Base-by-base conservation (phyloP, 2,797 vertebrate species). In the Anguilla marmorata region DNA sequence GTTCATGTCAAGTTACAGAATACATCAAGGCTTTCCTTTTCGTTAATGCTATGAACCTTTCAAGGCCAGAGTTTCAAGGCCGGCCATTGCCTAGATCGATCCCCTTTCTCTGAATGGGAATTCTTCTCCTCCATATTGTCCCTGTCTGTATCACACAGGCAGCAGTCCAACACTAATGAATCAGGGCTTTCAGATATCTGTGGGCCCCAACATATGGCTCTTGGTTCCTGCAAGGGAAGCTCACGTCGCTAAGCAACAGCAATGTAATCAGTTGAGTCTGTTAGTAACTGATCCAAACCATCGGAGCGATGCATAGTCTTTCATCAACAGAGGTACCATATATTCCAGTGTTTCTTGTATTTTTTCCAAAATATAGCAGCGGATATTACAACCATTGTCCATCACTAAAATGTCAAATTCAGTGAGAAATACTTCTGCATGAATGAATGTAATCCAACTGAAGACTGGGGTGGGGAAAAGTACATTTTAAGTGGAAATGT, bases 161-260 rank as follows among this genome's bases (percentile, higher is more conserved):
- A n/a, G 41, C 33, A 82, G 41, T 24, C 79, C 79, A 82, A 9
- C 45, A n/a, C 41, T 82, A 82, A 82, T 82, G 79, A 48, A 82
- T 48, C 41, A 80, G 7, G 41, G 37, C 76, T 45, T 80, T 80
- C 16, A 24, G 5, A n/a, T 50, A 45, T 48, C 79, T n/a, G 21
- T 50, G 41, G 24, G 19, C 79, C 33, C 16, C 76, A 21, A 3
- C 6, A 33, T 82, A n/a, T n/a, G 14, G 79, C 21, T 50, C 41
- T 5, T 50, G 21, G 76, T 7, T 45, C 41, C 41, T 33, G 41
- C 76, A 45, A 19, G 33, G 76, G 19, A 45, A 41, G 21, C 45
- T 50, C 79, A 48, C 11, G 79, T 82, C 45, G 79, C 79, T 50
- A 82, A 50, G 79, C 79, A 82, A 82, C 79, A 82, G 79, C 27